Evolutionary conservation across 2,888 invertebrate species (phyloP).

Genomic region (Cheilosia urbana): DNA sequence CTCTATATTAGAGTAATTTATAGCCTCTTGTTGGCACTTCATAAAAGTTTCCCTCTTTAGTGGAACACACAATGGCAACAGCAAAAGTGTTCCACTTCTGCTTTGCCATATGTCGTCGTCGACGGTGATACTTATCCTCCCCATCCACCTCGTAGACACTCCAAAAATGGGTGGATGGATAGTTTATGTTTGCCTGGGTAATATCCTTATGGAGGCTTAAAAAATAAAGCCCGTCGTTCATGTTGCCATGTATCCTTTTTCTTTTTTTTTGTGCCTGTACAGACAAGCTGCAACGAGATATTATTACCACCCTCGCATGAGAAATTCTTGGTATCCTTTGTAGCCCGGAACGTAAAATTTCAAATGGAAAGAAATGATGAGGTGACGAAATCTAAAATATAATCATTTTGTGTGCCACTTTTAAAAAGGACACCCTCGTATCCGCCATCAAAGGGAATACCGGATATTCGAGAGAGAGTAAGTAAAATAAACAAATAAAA

Average conservation of each 20-base stretch:
- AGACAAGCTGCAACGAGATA: slow-evolving; percentile 22
- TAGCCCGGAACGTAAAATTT: slow-evolving; percentile 7
- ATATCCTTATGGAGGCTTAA: slow-evolving; percentile 52
- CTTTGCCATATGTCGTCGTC: slow-evolving; percentile 61
- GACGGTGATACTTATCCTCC: slow-evolving; percentile 59
- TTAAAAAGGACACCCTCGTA: slow-evolving; percentile 49
- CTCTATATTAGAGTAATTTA: slow-evolving; percentile 75
- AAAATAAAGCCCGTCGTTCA: slow-evolving; percentile 32
- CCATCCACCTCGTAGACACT: slow-evolving; percentile 39
- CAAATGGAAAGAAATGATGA: slow-evolving; percentile 54
- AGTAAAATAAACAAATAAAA: slow-evolving; percentile 54
- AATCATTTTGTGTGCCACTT: slow-evolving; percentile 69
- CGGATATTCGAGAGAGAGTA: neutral
- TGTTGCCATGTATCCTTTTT: neutral
- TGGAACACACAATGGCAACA: slow-evolving; percentile 45
- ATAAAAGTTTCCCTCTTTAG: slow-evolving; percentile 75
- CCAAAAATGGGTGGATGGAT: slow-evolving; percentile 58
- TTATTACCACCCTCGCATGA: slow-evolving; percentile 10
- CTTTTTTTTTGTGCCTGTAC: neutral
- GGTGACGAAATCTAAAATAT: slow-evolving; percentile 73
- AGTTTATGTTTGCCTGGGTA: slow-evolving; percentile 38
- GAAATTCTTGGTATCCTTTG: slow-evolving; percentile 4
- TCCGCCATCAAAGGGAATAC: slow-evolving; percentile 44
- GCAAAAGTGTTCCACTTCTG: slow-evolving; percentile 66
- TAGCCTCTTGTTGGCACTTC: slow-evolving; percentile 75